These are phyloP conservation scores for Epinephelus fuscoguttatus DNA, from an alignment of 2,113 vertebrate genomes.

Conservation along the genomic window DNA sequence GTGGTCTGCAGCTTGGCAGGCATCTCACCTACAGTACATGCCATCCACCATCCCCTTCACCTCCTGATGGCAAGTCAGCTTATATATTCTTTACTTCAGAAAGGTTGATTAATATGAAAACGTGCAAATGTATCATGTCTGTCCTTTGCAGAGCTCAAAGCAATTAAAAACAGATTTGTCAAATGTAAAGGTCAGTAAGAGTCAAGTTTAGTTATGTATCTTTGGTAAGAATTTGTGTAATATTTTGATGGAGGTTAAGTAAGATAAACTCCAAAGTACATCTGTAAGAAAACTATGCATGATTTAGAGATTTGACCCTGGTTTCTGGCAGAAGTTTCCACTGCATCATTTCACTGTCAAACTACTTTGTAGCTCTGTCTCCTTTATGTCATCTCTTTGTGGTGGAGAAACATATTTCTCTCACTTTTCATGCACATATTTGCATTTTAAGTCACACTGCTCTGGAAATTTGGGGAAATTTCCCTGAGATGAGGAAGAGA, in stretches of 20 bases:
- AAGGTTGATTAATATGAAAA: too few species aligned
- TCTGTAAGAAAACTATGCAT: not conserved
- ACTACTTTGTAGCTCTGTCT: not conserved
- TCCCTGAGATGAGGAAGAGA: constrained; percentile 20
- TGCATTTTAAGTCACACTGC: constrained; percentile 35
- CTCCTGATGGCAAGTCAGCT: too few species aligned
- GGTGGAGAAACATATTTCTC: constrained; percentile 7
- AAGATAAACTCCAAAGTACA: constrained; percentile 2
- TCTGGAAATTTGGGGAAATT: constrained; percentile 20
- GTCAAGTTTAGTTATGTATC: not conserved
- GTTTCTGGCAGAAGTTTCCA: not conserved
- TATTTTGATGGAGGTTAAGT: not conserved
- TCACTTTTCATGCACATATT: constrained; percentile 35
- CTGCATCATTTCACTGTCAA: constrained; percentile 16
- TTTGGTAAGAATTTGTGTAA: not conserved
- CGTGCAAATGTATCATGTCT: too few species aligned
- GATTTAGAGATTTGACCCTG: not conserved
- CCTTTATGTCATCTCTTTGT: not conserved
- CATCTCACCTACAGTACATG: too few species aligned
- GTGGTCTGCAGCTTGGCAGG: too few species aligned
- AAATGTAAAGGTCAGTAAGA: not conserved
- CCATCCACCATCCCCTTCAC: too few species aligned
- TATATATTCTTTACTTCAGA: too few species aligned
- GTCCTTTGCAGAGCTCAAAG: too few species aligned
- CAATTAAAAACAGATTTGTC: not conserved